These are phyloP conservation scores for Scolopax mira DNA, from an alignment of 2,113 vertebrate genomes.

Conservation along the genomic window DNA sequence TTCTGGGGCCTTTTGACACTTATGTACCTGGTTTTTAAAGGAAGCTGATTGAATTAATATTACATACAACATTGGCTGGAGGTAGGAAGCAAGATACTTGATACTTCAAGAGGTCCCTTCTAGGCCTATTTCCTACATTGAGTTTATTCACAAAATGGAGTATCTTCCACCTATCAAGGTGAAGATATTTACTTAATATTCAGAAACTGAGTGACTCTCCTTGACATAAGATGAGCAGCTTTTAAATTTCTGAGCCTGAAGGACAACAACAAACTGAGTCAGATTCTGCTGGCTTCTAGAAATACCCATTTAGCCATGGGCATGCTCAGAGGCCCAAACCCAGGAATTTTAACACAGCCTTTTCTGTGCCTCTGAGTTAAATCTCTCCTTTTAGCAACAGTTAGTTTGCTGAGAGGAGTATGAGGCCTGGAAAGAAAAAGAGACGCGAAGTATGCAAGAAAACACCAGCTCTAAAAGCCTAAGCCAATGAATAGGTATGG, in stretches of 20 bases:
- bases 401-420: background rate
- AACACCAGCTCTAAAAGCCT: background rate
- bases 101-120: background rate
- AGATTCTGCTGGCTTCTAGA: background rate
- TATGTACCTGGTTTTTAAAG: background rate
- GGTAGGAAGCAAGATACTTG: background rate
- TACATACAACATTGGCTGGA: background rate
- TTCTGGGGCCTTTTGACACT: background rate
- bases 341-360: background rate
- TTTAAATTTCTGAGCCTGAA: background rate
- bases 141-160: background rate
- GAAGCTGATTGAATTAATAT: background rate
- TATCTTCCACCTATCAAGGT: background rate
- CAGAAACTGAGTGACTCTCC: background rate
- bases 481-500: background rate
- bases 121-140: background rate
- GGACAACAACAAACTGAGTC: background rate
- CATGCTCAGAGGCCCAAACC: background rate
- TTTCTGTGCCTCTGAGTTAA: background rate
- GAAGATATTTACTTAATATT: background rate
- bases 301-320: background rate
- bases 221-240: background rate
- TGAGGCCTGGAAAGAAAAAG: background rate
- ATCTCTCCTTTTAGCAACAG: background rate
- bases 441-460: background rate